These are phyloP conservation scores for Euura lappo DNA, from an alignment of 1,140 invertebrate genomes.

Conservation along the genomic window DNA sequence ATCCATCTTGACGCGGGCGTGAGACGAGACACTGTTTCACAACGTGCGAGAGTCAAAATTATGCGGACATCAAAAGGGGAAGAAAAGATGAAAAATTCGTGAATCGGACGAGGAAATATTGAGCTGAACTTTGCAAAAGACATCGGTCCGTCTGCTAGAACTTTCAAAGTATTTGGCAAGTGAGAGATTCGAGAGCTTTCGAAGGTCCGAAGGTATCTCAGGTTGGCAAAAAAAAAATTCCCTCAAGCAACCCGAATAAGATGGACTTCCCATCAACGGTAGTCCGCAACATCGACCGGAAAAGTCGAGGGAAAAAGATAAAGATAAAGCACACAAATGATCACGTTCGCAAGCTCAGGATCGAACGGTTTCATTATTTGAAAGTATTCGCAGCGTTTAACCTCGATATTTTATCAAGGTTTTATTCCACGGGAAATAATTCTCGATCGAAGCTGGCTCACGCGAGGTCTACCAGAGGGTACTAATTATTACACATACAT, in stretches of 20 bases:
- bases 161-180: not conserved
- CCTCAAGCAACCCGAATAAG: not conserved
- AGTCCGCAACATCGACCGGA: not conserved
- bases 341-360: not conserved
- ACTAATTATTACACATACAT: not conserved
- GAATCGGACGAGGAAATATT: slow-evolving; percentile 7
- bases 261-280: not conserved
- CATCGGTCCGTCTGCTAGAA: not conserved
- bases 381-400: not conserved
- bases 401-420: not conserved
- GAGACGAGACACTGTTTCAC: slow-evolving; percentile 27
- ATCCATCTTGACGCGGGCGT: slow-evolving; percentile 18
- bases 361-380: not conserved
- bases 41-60: slow-evolving; percentile 14
- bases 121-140: slow-evolving; percentile 1
- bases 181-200: not conserved
- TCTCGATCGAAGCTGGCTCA: slow-evolving; percentile 3
- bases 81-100: slow-evolving; percentile 12
- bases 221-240: not conserved
- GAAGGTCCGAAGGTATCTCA: not conserved
- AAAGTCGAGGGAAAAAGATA: too few species aligned
- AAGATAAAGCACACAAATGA: too few species aligned
- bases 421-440: not conserved
- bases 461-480: not conserved
- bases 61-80: slow-evolving; percentile 13